Percentiles rank a stretch among this genome's conserved stretches.
Conservation (phyloP, 2,113 vertebrate genomes). For the Cacatua alba region DNA sequence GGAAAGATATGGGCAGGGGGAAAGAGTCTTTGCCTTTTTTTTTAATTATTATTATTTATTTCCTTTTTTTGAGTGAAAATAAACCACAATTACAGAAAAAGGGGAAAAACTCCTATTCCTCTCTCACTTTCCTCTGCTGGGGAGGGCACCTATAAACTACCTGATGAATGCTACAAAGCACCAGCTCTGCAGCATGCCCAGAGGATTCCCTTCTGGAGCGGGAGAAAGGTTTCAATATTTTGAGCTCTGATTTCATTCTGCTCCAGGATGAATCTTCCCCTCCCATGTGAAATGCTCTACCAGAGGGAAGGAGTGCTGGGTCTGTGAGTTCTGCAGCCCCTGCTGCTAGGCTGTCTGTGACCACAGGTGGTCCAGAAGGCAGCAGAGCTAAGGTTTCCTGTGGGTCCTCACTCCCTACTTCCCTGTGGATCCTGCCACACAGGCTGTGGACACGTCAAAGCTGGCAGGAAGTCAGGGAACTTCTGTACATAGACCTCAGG, state of each 20-base stretch:
- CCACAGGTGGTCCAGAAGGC: background rate
- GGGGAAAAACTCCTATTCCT: background rate
- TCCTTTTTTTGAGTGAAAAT: background rate
- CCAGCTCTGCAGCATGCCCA: background rate
- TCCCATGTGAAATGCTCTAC: background rate
- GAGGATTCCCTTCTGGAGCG: background rate
- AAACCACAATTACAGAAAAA: background rate
- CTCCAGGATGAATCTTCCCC: background rate
- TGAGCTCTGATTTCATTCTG: background rate
- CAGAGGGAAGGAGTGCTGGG: background rate
- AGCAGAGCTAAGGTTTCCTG: fast-evolving
- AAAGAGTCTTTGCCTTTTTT: background rate
- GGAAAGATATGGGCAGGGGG: background rate
- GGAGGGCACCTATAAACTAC: background rate
- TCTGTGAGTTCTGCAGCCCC: background rate
- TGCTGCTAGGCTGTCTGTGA: background rate
- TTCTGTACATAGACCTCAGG: background rate
- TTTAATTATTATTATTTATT: no score
- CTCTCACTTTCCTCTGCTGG: background rate
- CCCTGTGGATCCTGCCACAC: background rate
- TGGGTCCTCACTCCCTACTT: background rate
- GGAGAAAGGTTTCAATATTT: background rate
- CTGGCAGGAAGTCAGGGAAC: background rate
- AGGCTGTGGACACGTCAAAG: background rate
- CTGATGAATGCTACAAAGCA: background rate